Conservation (phyloP, 2,113 vertebrate species). For the Odocoileus virginianus region DNA sequence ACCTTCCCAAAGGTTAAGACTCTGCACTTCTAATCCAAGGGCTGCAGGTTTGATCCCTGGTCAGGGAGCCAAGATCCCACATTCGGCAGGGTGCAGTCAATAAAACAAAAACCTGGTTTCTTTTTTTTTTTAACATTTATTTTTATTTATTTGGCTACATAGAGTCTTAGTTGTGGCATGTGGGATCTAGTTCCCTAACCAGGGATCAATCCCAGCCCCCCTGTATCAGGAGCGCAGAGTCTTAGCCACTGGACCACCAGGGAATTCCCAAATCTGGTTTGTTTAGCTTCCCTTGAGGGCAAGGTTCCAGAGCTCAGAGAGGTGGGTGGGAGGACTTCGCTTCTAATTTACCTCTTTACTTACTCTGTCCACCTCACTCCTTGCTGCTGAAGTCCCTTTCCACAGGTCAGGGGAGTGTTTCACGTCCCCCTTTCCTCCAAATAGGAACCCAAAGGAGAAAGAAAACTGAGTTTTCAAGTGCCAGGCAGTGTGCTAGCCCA, state of each 20-base stretch:
- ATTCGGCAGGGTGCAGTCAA: neutral
- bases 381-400: neutral
- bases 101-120: neutral
- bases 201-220: too few relatives aligned
- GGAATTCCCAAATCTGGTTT: neutral
- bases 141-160: too few relatives aligned
- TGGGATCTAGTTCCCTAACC: too few relatives aligned
- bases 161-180: too few relatives aligned
- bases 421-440: fast-evolving
- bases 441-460: neutral
- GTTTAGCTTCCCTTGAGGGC: neutral
- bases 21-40: neutral
- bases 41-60: neutral
- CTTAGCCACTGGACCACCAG: too few relatives aligned
- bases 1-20: neutral
- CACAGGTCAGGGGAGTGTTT: neutral
- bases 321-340: neutral
- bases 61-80: neutral
- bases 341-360: neutral
- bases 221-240: too few relatives aligned
- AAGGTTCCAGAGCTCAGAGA: neutral
- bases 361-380: neutral
- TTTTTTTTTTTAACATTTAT: too few relatives aligned
- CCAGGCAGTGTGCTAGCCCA: neutral
- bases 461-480: neutral